Evolutionary conservation across 2,797 vertebrate species (phyloP), one percentile per base, ranked within the genome.

Genomic region (Pagetopsis macropterus): DNA sequence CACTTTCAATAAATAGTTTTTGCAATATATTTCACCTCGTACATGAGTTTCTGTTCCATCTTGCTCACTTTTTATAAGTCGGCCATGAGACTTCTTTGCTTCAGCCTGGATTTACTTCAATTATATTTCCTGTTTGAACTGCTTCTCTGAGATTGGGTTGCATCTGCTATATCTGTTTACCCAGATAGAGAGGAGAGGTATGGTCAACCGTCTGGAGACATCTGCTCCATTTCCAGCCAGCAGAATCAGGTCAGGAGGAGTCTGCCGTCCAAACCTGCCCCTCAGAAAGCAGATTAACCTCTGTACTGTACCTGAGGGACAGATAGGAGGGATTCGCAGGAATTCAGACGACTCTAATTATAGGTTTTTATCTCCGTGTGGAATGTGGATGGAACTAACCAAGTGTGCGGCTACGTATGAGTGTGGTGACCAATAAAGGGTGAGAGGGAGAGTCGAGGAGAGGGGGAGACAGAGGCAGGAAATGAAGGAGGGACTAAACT

Each of bases 231-330:
- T 87, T 90, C 84, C 72, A 88, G 75, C 59, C 69, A 78, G 78
- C 78, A 79, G 79, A 89, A 83, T 81, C 77, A 82, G 84, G 86
- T 87, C 90, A 91, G 65, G 61, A 81, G 73, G 79, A 80, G 75
- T 67, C 57, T 72, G 63, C 27, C 21, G 27, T 56, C 17, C 56
- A 61, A 68, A 73, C 61, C 71, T 70, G 54, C 48, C 27, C 19
- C 33, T 37, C 5, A 72, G 72, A 76, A 52, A 45, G 60, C 49
- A 57, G 58, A 78, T 56, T 64, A 61, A 31, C 75, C 33, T 79
- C 61, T 19, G 0, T 31, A 14, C 61, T 31, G 49, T 16, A 84
- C 83, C 79, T 84, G 71, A 51, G 67, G 64, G 50, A 75, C 54
- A 71, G 63, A 71, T 11, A 41, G 54, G 13, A 76, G 45, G 50